phyloP scores from a whole-genome alignment of 2,888 invertebrate genomes.

The Ectemnius cavifrons region DNA sequence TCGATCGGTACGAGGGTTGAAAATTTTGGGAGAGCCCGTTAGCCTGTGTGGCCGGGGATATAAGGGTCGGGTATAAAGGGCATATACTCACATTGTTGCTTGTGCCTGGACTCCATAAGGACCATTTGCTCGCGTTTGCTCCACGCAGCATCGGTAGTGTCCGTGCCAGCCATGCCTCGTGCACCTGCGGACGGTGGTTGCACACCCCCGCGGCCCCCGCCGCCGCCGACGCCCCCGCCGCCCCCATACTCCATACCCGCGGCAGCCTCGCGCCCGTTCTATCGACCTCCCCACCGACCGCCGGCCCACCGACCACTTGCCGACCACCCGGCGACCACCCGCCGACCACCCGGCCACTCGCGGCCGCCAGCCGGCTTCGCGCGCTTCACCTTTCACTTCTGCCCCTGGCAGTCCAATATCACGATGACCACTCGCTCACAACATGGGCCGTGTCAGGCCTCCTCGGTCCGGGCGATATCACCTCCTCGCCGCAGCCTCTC shows the following conservation, averaged over 20 bases:
- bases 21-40: no score
- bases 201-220: conserved; percentile 73
- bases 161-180: conserved; percentile 73
- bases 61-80: conserved; percentile 13
- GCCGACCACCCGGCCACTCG: conserved; percentile 3
- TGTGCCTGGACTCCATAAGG: conserved; percentile 77
- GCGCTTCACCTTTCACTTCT: conserved; percentile 57
- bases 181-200: conserved; percentile 74
- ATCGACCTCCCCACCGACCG: conserved; percentile 37
- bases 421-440: conserved; percentile 67
- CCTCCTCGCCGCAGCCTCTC: conserved; percentile 27
- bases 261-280: conserved; percentile 65
- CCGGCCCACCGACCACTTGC: conserved; percentile 49
- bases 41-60: no score
- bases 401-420: conserved; percentile 67
- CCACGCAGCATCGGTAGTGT: conserved; percentile 77
- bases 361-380: conserved; percentile 12
- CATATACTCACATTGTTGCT: conserved; percentile 75
- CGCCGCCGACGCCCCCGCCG: conserved; percentile 62
- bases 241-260: conserved; percentile 77
- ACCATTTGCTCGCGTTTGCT: conserved; percentile 78
- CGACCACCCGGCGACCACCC: conserved; percentile 27
- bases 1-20: background rate
- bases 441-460: conserved; percentile 70
- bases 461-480: conserved; percentile 48